These are phyloP conservation scores for Scomberomorus guttatus DNA, from an alignment of 2,797 vertebrate genomes.

Conservation along the genomic window DNA sequence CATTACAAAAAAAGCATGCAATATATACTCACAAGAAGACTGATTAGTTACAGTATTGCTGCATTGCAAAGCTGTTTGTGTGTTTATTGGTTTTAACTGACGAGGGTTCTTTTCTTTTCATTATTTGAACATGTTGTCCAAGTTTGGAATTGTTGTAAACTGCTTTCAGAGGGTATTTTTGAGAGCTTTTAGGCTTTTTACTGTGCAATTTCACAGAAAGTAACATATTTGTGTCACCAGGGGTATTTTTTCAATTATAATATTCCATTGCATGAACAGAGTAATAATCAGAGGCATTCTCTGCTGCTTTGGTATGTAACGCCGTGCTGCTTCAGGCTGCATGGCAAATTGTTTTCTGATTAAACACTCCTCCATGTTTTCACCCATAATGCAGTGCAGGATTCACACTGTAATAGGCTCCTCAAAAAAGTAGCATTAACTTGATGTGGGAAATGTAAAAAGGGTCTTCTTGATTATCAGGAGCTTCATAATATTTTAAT, in stretches of 20 bases:
- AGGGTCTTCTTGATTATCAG: slow-evolving; percentile 1
- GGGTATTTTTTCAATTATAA: slow-evolving; percentile 46
- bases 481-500: slow-evolving; percentile 2
- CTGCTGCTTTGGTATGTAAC: slow-evolving; percentile 20
- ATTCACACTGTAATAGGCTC: slow-evolving; percentile 1
- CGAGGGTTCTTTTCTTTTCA: slow-evolving; percentile 6
- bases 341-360: slow-evolving; percentile 52
- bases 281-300: slow-evolving; percentile 33
- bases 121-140: not conserved
- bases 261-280: slow-evolving; percentile 34
- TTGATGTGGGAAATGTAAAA: not conserved
- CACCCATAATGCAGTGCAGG: slow-evolving; percentile 22
- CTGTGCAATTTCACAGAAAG: not conserved
- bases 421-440: not conserved
- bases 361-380: slow-evolving; percentile 40
- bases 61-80: slow-evolving; percentile 9
- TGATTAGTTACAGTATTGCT: slow-evolving; percentile 32
- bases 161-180: not conserved
- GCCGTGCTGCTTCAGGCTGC: slow-evolving; percentile 38
- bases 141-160: not conserved
- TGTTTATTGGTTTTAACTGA: not conserved
- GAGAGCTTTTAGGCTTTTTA: not conserved
- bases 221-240: slow-evolving; percentile 29
- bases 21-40: slow-evolving; percentile 42
- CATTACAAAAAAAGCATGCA: not conserved